Conservation (phyloP, 2,888 invertebrate species). For the Lasioglossum leucozonium region DNA sequence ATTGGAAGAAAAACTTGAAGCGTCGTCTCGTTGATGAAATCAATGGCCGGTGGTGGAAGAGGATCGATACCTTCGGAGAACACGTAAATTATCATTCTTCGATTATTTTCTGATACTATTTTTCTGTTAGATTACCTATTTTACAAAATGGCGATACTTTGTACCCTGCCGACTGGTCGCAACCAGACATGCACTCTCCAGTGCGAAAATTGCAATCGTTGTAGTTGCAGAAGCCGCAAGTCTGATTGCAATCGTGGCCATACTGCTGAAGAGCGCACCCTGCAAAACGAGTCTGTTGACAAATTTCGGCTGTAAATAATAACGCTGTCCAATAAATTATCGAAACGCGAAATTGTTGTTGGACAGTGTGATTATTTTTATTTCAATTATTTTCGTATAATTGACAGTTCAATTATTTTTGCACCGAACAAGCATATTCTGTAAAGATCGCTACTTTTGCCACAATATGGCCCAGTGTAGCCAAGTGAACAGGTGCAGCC, state of each 20-base stretch:
- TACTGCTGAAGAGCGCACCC: conserved; percentile 49
- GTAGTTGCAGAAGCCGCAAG: conserved; percentile 68
- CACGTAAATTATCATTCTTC: neutral
- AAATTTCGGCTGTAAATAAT: neutral
- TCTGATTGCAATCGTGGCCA: conserved; percentile 72
- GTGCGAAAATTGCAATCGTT: conserved; percentile 56
- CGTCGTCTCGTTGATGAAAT: conserved; percentile 49
- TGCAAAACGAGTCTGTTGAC: conserved; percentile 22
- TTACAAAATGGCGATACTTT: conserved; percentile 68
- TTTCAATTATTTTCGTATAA: neutral
- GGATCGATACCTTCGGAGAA: conserved; percentile 35
- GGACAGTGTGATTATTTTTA: neutral
- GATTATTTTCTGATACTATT: neutral
- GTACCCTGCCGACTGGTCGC: conserved; percentile 37
- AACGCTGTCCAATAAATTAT: neutral
- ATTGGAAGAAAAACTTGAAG: conserved; percentile 39
- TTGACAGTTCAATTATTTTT: neutral
- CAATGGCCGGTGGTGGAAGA: conserved; percentile 41
- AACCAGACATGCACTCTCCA: conserved; percentile 65
- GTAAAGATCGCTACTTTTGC: conserved; percentile 45
- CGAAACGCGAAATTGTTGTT: neutral
- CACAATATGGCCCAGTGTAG: conserved; percentile 51
- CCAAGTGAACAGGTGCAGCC: conserved; percentile 72
- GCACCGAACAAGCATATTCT: neutral
- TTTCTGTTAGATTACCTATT: conserved; percentile 61